Base-by-base conservation (phyloP, 2,888 invertebrate species). In the Tupiocoris notatus region DNA sequence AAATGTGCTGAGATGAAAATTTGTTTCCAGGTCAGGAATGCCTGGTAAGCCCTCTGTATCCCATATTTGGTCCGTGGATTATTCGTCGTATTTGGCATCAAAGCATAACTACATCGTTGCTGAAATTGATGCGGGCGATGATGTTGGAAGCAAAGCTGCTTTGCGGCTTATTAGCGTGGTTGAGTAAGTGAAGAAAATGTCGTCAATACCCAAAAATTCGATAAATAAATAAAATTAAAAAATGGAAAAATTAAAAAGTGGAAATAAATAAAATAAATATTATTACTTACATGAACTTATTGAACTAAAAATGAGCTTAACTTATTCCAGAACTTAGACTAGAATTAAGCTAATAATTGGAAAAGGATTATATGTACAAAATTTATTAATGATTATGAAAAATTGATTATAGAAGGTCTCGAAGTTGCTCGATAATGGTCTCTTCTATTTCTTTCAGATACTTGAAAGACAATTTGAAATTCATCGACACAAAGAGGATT, bases 41-140 rank as follows among this genome's bases (percentile, higher is more conserved):
- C 96, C 96, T 0, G 94, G 93, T 1, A 89, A 92, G 0, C 96
- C 96, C 84, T 85, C 91, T 81, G 95, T 96, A 9, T 92, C 92
- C 1, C 91, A 94, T 81, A 88, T 89, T 79, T 96, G 92, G 88
- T 86, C 88, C 57, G 86, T 94, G 0, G 90, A 90, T 77, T 95
- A 94, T 93, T 90, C 92, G 70, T 92, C 93, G 86, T 95, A 94
- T 84, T 85, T 96, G 73, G 89, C 92, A 3, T 1, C 91, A 93
- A 68, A 89, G 17, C 88, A 92, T 79, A 92, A 92, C 83, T 92
- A 93, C 82, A 91, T 96, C 79, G 92, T 94, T 25, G 95, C 93
- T 0, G 90, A 92, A 83, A 93, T 96, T 71, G 96, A 97, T 84
- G 96, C 81, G 84, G 86, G 24, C 39, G 56, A 73, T 17, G 62